Evolutionary conservation across 2,113 vertebrate genomes (phyloP), one percentile per base, ranked within the genome.

Genomic region (Microtus richardsoni): DNA sequence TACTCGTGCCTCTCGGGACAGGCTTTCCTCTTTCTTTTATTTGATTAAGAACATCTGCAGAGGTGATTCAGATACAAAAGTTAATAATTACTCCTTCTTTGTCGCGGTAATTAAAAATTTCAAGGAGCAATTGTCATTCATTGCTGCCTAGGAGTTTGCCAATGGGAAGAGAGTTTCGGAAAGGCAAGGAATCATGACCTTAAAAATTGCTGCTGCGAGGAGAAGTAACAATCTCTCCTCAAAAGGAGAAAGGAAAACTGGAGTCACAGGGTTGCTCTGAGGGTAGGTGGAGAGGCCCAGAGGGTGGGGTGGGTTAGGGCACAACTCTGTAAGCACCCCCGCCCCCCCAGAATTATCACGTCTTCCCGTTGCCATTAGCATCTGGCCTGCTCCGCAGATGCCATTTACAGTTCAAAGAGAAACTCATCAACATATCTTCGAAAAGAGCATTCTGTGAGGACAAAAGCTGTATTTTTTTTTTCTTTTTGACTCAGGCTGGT

Each of bases 361-460:
- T 93, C 68, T 95, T 89, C 60, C 78, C 47, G 82, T 86, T 94
- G 75, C 1, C 28, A 96, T 97, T 96, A 96, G 91, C 49, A 91
- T 97, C 95, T 96, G 95, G 96, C 74, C 90, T 3, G 8, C 80
- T 82, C 44, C 36, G 39, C 47, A 83, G 52, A 94, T 66, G 87
- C 85, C 93, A 97, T 97, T 98, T 97, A 97, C 70, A 97, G 96
- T 98, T 97, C 98, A 97, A 97, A 98, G 97, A 39, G 94, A 98
- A 97, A 89, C 82, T 97, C 91, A 98, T 98, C 98, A 97, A 96
- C 95, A 80, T 96, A 96, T 86, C 87, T 95, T 97, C 96, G 75
- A 93, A 92, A 97, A 97, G 97, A 97, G 33, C 52, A 91, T 96
- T 98, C 98, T 97, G 89, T 93, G 92, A 97, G 97, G 96, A 97